These are phyloP conservation scores for Anadara kagoshimensis DNA, from an alignment of 1,140 invertebrate genomes.

Conservation along the genomic window DNA sequence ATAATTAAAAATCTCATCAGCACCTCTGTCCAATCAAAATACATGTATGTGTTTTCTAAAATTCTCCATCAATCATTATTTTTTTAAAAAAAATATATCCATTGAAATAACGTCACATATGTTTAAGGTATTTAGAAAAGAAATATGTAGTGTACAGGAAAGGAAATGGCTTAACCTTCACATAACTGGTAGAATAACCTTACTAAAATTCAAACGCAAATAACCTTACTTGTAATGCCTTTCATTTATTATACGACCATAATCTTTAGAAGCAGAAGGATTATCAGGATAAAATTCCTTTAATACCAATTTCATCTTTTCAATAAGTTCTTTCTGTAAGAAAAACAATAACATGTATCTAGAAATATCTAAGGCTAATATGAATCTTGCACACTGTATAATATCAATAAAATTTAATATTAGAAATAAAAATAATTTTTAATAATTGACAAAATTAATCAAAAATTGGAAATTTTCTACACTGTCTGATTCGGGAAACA, in stretches of 20 bases:
- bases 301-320: conserved; percentile 77
- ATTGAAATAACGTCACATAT: no score
- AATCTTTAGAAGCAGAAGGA: conserved; percentile 84
- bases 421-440: neutral
- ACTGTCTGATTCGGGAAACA: no score
- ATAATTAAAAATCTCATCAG: no score
- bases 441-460: neutral
- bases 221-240: conserved; percentile 83
- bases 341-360: neutral
- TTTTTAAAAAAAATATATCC: no score
- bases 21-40: no score
- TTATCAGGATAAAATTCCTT: conserved; percentile 92
- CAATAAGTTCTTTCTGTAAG: conserved; percentile 75
- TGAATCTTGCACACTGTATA: neutral
- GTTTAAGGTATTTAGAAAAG: no score
- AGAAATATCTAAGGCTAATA: neutral
- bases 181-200: no score
- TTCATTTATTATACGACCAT: conserved; percentile 89
- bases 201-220: no score
- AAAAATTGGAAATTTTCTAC: neutral
- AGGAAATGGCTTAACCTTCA: no score
- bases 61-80: no score
- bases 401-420: neutral
- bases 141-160: no score
- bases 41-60: no score